Evolutionary conservation across 2,888 invertebrate species (phyloP), one percentile per base, ranked within the genome.

Genomic region (Napeogenes sylphis): DNA sequence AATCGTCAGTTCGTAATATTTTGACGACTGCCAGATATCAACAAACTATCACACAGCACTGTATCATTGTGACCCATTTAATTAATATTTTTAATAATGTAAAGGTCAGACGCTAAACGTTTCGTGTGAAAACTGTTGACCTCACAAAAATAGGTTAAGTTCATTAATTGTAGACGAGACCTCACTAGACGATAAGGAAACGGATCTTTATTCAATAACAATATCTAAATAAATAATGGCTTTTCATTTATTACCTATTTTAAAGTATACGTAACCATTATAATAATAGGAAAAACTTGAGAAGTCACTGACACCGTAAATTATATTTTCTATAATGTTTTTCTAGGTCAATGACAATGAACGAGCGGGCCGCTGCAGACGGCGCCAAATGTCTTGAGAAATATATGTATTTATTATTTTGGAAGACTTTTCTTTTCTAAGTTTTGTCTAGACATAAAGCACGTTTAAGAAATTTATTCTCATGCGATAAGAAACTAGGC

Each of bases 311-410:
- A 33, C 57, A 57, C 56, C 42, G 56, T 64, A 58, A 63, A 58
- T 62, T 56, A 63, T 53, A 57, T 65, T 60, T 55, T 54, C 56
- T 60, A 58, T 60, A 33, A 58, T 62, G 61, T 56, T 54, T 66
- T 64, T 64, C 59, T 67, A 67, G 67, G 64, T 58, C 59, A 62
- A 51, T 56, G 62, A 61, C 64, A 59, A 58, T 55, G 45, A 58
- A 65, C 58, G 55, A 63, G 56, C 58, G 32, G 55, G 45, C 10
- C 30, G 4, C 6, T 3, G 62, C 56, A 69, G 65, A 64, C 69
- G 58, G 66, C 69, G 67, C 65, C 69, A 46, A 56, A 54, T 51
- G 63, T 54, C 62, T 64, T 67, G 61, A 61, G 61, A 66, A 35
- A 35, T 35, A 35, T 67, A 55, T 67, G 59, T 47, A 56, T 47